Conservation (phyloP, 2,113 vertebrate species). For the Gadus chalcogrammus region DNA sequence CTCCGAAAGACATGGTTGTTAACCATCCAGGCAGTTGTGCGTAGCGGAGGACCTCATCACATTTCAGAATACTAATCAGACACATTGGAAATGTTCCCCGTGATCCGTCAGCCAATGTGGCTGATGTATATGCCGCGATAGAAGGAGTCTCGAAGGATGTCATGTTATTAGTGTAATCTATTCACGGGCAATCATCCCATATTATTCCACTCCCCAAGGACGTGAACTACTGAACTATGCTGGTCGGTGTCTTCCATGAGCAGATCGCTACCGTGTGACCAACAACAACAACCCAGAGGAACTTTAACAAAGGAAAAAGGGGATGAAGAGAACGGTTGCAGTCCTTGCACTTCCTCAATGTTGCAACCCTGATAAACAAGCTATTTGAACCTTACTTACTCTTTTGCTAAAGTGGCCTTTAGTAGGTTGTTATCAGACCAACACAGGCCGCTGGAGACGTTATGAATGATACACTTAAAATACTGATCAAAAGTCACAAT, state of each 20-base stretch:
- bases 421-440: too few species aligned
- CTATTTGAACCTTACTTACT: too few species aligned
- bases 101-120: conserved; percentile 43
- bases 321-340: too few species aligned
- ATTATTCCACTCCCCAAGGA: conserved; percentile 40
- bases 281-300: conserved; percentile 6
- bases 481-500: too few species aligned
- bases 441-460: too few species aligned
- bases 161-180: conserved; percentile 43
- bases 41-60: conserved; percentile 10
- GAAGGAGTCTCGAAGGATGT: conserved; percentile 41
- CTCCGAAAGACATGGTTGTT: conserved; percentile 4
- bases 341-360: too few species aligned
- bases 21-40: conserved; percentile 1
- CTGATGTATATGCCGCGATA: conserved; percentile 36
- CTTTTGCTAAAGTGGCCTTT: too few species aligned
- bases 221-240: conserved; percentile 29
- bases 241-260: conserved; percentile 24
- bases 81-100: conserved; percentile 9
- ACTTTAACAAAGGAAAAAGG: not conserved
- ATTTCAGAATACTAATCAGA: conserved; percentile 16
- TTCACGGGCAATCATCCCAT: conserved; percentile 47
- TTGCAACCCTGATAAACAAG: too few species aligned
- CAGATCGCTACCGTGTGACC: conserved; percentile 9
- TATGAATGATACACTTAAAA: too few species aligned